A percentile compares a stretch with the other conserved stretches of the same genome.
These are phyloP conservation scores for Semicossyphus pulcher DNA, from an alignment of 2,113 vertebrate species.

Conservation along the genomic window DNA sequence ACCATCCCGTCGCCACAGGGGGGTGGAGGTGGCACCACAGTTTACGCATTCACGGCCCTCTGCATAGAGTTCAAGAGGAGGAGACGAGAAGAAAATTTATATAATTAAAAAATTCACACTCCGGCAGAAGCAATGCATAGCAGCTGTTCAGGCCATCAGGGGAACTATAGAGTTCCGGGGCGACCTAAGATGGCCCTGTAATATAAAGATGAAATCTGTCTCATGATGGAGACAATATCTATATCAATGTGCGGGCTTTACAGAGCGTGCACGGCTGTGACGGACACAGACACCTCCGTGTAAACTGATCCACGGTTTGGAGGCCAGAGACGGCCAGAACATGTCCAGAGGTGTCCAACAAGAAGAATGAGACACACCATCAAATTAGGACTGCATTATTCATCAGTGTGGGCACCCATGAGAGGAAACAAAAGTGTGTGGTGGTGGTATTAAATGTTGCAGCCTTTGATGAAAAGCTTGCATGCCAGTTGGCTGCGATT, in stretches of 20 bases:
- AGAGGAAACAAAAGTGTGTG: conserved; percentile 69
- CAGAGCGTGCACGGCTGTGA: conserved; percentile 56
- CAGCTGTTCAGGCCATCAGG: conserved; percentile 18
- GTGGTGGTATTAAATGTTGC: conserved; percentile 61
- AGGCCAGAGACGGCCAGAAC: conserved; percentile 70
- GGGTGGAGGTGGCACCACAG: conserved; percentile 98
- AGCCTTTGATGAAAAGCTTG: conserved; percentile 35
- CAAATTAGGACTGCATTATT: conserved; percentile 82
- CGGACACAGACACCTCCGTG: conserved; percentile 77
- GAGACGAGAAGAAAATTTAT: conserved; percentile 79
- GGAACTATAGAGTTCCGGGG: neutral
- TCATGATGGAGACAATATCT: conserved; percentile 29
- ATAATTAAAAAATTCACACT: conserved; percentile 85
- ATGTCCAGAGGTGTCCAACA: conserved; percentile 79
- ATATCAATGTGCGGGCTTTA: conserved; percentile 43
- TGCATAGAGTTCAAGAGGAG: conserved; percentile 86
- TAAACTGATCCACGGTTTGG: conserved; percentile 73
- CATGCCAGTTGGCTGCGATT: conserved; percentile 23
- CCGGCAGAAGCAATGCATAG: conserved; percentile 11
- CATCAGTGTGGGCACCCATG: conserved; percentile 61
- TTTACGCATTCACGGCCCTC: conserved; percentile 99
- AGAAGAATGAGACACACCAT: conserved; percentile 72
- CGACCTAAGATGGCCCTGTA: conserved; percentile 38
- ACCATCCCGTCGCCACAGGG: conserved; percentile 97
- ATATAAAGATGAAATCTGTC: conserved; percentile 58